Evolutionary conservation across 2,888 invertebrate species (phyloP).

Genomic region (Thereva nobilitata): DNA sequence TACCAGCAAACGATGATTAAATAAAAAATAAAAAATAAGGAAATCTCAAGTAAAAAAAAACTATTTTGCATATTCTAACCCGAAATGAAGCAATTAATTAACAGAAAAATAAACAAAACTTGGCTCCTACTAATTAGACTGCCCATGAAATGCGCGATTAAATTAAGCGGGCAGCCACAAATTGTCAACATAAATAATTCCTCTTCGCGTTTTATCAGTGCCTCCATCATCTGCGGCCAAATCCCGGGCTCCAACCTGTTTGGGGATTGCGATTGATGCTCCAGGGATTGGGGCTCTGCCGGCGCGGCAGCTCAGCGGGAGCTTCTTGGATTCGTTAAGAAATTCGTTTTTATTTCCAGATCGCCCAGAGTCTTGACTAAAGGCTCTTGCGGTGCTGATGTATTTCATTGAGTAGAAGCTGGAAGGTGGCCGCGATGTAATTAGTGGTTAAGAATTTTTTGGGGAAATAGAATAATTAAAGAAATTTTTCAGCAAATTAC

Average conservation of each 20-base stretch:
- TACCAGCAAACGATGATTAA: no score
- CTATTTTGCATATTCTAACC: slow-evolving; percentile 25
- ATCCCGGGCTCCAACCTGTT: slow-evolving; percentile 8
- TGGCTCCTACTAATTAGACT: slow-evolving; percentile 21
- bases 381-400: no score
- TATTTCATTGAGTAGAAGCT: no score
- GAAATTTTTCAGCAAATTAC: no score
- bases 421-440: no score
- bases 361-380: no score
- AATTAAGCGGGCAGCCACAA: slow-evolving; percentile 25
- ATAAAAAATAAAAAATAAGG: slow-evolving; percentile 21
- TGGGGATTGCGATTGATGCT: slow-evolving; percentile 1
- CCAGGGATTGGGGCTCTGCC: neutral
- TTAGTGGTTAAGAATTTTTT: no score
- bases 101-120: slow-evolving; percentile 2
- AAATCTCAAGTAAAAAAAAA: neutral
- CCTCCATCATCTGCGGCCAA: slow-evolving; percentile 17
- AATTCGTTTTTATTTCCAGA: neutral
- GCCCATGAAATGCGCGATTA: slow-evolving; percentile 24
- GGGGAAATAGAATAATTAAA: no score
- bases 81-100: slow-evolving; percentile 32
- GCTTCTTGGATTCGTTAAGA: slow-evolving; percentile 18
- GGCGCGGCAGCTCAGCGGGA: slow-evolving; percentile 20
- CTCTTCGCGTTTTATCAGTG: slow-evolving; percentile 26
- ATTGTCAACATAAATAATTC: slow-evolving; percentile 37